Evolutionary conservation across 2,888 invertebrate genomes (phyloP).

Genomic region (Sinopyrophorus schimmeli): DNA sequence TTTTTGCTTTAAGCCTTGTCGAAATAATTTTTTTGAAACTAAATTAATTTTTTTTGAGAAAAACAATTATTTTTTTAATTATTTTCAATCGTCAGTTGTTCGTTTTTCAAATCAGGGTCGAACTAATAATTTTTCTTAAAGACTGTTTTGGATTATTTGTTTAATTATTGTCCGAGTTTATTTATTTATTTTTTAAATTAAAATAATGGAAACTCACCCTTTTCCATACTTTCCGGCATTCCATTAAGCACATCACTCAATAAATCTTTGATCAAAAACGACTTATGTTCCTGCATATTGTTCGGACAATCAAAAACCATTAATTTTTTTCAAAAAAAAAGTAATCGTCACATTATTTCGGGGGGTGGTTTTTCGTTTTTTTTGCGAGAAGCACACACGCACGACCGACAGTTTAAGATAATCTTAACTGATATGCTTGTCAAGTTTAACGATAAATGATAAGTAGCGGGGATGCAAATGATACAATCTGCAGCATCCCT

Average conservation of each 20-base stretch:
- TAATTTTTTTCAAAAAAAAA: too few species aligned
- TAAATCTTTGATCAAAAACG: constrained; percentile 82
- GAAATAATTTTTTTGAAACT: too few species aligned
- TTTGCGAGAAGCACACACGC: constrained; percentile 5
- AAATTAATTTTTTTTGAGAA: too few species aligned
- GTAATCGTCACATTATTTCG: constrained; percentile 4
- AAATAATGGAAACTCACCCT: constrained; percentile 13
- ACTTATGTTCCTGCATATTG: constrained; percentile 68
- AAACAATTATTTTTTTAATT: too few species aligned
- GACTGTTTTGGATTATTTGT: too few species aligned
- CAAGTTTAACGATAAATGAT: constrained; percentile 32
- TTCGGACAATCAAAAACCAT: too few species aligned
- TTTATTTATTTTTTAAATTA: background rate
- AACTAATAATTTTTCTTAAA: too few species aligned
- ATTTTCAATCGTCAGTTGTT: too few species aligned
- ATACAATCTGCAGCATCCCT: constrained; percentile 35
- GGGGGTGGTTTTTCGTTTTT: too few species aligned
- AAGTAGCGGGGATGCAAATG: constrained; percentile 35
- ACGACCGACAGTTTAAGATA: constrained; percentile 10
- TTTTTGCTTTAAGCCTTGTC: too few species aligned
- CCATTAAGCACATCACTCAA: constrained; percentile 72
- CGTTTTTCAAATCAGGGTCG: too few species aligned
- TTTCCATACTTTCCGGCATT: constrained; percentile 56
- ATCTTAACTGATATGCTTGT: constrained; percentile 27
- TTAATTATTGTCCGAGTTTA: too few species aligned